A percentile compares a stretch with the other conserved stretches of the same genome.
These are phyloP conservation scores for Boloria euphrosyne DNA, from an alignment of 2,888 invertebrate species.

Conservation along the genomic window DNA sequence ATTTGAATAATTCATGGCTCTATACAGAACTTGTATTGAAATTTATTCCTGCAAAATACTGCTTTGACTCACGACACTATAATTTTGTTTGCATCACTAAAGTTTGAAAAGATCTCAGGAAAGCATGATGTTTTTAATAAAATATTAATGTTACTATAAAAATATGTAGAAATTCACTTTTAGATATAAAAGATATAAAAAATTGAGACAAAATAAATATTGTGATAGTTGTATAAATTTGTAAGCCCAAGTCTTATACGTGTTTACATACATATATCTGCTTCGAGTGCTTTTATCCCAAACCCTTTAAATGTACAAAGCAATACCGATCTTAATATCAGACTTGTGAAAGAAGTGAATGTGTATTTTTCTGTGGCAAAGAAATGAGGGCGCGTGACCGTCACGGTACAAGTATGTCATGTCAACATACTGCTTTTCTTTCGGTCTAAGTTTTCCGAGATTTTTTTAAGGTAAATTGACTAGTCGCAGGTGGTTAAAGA, in stretches of 20 bases:
- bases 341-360: slow-evolving; percentile 58
- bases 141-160: background rate
- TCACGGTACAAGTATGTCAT: slow-evolving; percentile 69
- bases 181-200: background rate
- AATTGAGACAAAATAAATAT: background rate
- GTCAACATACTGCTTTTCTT: slow-evolving; percentile 78
- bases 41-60: slow-evolving; percentile 33
- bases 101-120: slow-evolving; percentile 16
- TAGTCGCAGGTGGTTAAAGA: slow-evolving; percentile 71
- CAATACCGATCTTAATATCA: slow-evolving; percentile 62
- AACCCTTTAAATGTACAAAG: slow-evolving; percentile 44
- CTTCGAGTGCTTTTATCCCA: background rate
- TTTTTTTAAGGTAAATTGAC: slow-evolving; percentile 80
- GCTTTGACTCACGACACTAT: slow-evolving; percentile 25
- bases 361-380: slow-evolving; percentile 57
- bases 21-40: slow-evolving; percentile 29
- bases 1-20: slow-evolving; percentile 34
- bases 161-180: background rate
- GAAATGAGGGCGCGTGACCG: slow-evolving; percentile 70
- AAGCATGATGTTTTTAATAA: background rate
- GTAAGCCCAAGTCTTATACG: background rate
- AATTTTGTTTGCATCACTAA: slow-evolving; percentile 20
- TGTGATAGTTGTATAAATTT: background rate
- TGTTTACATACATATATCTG: background rate
- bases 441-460: slow-evolving; percentile 67